A percentile compares a stretch with the other conserved stretches of the same genome.
phyloP scores from a whole-genome alignment of 2,888 invertebrate species.

The Sicus ferrugineus region DNA sequence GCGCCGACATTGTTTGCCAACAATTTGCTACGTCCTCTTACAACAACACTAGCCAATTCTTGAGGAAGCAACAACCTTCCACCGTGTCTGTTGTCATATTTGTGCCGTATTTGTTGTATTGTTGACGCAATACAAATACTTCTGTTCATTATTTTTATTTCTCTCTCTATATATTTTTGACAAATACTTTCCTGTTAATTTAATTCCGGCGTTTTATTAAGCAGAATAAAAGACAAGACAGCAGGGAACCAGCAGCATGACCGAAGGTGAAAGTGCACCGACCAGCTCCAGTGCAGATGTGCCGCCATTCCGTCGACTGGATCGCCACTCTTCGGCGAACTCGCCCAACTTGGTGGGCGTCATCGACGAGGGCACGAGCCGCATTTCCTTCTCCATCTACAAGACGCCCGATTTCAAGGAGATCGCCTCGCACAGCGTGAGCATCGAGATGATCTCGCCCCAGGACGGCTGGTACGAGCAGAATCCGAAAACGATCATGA shows the following conservation, averaged over 20 bases:
- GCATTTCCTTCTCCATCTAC: conserved; percentile 82
- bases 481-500: conserved; percentile 84
- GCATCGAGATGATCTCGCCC: conserved; percentile 80
- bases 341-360: conserved; percentile 77
- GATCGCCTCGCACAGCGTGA: conserved; percentile 80
- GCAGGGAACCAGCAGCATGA: conserved; percentile 48
- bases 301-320: conserved; percentile 54
- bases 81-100: no score
- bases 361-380: conserved; percentile 95
- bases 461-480: conserved; percentile 95
- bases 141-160: neutral
- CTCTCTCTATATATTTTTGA: neutral
- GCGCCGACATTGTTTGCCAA: neutral
- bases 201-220: neutral
- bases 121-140: no score
- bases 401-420: conserved; percentile 80
- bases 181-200: neutral
- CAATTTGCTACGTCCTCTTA: no score
- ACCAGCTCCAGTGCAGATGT: conserved; percentile 47
- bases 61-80: no score
- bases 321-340: conserved; percentile 51
- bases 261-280: conserved; percentile 50
- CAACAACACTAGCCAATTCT: no score
- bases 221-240: neutral
- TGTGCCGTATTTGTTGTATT: no score